Evolutionary conservation across 1,140 invertebrate species (phyloP), one percentile per base, ranked within the genome.

Genomic region (Papilio polytes): DNA sequence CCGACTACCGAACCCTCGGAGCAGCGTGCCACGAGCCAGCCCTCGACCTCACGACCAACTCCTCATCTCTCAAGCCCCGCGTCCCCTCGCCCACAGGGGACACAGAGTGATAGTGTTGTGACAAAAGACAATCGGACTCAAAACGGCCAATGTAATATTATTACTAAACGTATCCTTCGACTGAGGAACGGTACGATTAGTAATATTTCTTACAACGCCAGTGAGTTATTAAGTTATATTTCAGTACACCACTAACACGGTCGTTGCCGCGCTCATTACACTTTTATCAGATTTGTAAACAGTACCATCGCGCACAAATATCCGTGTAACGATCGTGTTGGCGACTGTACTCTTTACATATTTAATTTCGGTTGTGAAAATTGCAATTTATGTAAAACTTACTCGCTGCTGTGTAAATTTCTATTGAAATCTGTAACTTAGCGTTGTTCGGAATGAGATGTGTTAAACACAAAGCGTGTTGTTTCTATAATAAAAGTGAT

Each of bases 311-410:
- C 15, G 20, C 22, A 78, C 53, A 78, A 78, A 78, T 44, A 26
- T 78, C 76, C 31, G 59, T 9, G 53, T 78, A 73, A 70, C 53
- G 59, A 74, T 53, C 81, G 76, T 82, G 80, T 56, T 85, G 87
- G 84, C 85, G 87, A 82, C 89, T 91, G 91, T 91, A 91, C 86
- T 86, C 88, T 89, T 84, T 90, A 91, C 90, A 93, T 94, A 94
- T 94, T 95, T 95, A 94, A 95, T 95, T 95, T 95, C 91, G 93
- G 93, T 94, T 94, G 93, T 94, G 93, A 94, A 94, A 92, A 94
- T 94, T 87, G 93, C 93, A 94, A 94, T 93, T 94, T 93, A 91
- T 93, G 88, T 94, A 93, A 92, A 89, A 89, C 81, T 91, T 89
- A 91, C 87, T 92, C 89, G 90, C 88, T 91, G 85, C 87, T 91